Evolutionary conservation across 2,113 vertebrate species (phyloP), one percentile per base, ranked within the genome.

Genomic region (Pholis gunnellus): DNA sequence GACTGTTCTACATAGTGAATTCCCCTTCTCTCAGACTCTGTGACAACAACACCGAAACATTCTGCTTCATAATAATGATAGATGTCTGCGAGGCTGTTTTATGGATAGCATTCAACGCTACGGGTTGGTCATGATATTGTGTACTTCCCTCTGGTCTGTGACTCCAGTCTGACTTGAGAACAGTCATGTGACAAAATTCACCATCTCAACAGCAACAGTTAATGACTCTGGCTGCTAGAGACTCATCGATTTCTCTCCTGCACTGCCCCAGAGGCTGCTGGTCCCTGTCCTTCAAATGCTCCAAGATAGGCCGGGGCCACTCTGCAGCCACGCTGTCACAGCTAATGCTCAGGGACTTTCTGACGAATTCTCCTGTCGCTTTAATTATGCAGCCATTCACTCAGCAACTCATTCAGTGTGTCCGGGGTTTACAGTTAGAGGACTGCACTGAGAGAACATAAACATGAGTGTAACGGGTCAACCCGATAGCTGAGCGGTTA

Each of bases 301-400:
- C 68, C 15, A 22, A 73, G 73, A 73, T 70, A 66, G 63, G 69
- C 70, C 17, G 5, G 31, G 34, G 84, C 72, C 74, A 38, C 52
- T 71, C 83, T 50, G 74, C 75, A 27, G 81, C 87, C 13, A 74
- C 22, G 40, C 84, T 90, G 87, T 90, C 90, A 86, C 73, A 81
- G 78, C 60, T 75, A 36, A 17, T 74, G 57, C 83, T 72, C 72
- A 60, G 80, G 60, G 70, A 72, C 72, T 44, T 34, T 69, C 69
- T 85, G 89, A 84, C 22, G 46, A 82, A 81, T 72, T 36, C 57
- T 71, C 38, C 67, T 85, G 82, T 91, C 87, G 3, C 75, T 89
- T 86, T 83, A 86, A 93, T 90, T 88, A 94, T 92, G 81, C 84
- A 61, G 65, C 63, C 68, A 20, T 70, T 92, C 82, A 88, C 59